These are phyloP conservation scores for Brachyalestes nurse DNA, from an alignment of 2,797 vertebrate genomes.

Conservation along the genomic window DNA sequence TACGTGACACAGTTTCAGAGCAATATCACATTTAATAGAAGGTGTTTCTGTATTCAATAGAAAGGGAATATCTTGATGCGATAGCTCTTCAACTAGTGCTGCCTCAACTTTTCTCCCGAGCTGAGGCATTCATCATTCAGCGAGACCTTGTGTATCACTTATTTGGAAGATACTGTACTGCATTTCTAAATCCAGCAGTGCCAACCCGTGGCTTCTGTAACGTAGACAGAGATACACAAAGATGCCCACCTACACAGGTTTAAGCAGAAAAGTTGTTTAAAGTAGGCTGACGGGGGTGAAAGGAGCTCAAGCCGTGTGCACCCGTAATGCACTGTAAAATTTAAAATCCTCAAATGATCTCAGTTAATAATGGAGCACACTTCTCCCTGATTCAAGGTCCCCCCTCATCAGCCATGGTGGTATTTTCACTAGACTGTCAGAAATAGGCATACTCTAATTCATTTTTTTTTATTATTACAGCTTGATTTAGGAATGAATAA, in stretches of 20 bases:
- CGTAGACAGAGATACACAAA: not conserved
- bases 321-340: constrained; percentile 6
- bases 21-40: not conserved
- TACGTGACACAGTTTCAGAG: not conserved
- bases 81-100: not conserved
- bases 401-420: constrained; percentile 13
- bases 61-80: not conserved
- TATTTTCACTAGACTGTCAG: constrained; percentile 21
- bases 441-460: constrained; percentile 3
- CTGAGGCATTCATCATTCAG: not conserved
- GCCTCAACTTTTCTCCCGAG: not conserved
- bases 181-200: not conserved
- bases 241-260: not conserved
- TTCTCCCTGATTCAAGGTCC: not conserved
- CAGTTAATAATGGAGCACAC: constrained; percentile 16
- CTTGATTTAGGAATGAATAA: constrained; percentile 20
- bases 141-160: not conserved
- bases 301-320: not conserved
- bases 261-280: not conserved
- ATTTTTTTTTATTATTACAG: constrained; percentile 6
- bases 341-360: constrained; percentile 1
- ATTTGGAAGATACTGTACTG: not conserved
- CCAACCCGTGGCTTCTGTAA: not conserved
- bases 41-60: constrained; percentile 1
- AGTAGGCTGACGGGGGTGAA: not conserved